Evolutionary conservation across 2,113 vertebrate species (phyloP).

Genomic region (Limanda limanda): DNA sequence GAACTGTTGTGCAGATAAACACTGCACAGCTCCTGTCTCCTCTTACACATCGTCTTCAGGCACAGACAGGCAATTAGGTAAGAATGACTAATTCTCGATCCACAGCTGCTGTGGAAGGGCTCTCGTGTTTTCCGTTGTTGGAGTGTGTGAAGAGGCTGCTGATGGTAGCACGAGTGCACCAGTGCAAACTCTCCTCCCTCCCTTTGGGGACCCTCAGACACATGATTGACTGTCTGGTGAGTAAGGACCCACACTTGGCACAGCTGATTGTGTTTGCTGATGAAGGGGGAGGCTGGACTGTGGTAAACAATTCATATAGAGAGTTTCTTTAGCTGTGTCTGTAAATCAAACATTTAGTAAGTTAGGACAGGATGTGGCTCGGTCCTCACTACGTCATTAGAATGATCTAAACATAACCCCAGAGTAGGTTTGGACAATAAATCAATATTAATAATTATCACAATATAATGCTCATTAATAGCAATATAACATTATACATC

Average conservation of each 20-base stretch:
- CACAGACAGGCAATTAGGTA: slow-evolving; percentile 26
- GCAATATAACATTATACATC: too few relatives aligned
- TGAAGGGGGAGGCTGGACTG: slow-evolving; percentile 12
- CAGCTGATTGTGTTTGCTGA: slow-evolving; percentile 36
- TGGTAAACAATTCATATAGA: neutral
- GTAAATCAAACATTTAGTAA: neutral
- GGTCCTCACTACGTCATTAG: neutral
- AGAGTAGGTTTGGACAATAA: too few relatives aligned
- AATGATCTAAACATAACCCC: neutral
- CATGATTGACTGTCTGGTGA: slow-evolving; percentile 48
- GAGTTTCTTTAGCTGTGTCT: neutral
- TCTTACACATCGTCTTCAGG: neutral
- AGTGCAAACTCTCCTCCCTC: slow-evolving; percentile 13
- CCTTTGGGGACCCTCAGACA: slow-evolving; percentile 33
- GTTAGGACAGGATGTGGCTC: too few relatives aligned
- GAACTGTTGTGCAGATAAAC: neutral
- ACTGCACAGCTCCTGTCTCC: neutral
- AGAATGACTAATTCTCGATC: slow-evolving; percentile 36
- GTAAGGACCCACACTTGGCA: slow-evolving; percentile 27
- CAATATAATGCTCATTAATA: too few relatives aligned
- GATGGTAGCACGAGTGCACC: slow-evolving; percentile 50
- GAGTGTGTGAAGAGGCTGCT: slow-evolving; percentile 63
- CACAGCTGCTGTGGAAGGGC: slow-evolving; percentile 62
- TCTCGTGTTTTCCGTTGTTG: slow-evolving; percentile 49
- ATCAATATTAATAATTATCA: too few relatives aligned